Base-by-base conservation (phyloP, 2,113 vertebrate species). In the Amphiprion percula region DNA sequence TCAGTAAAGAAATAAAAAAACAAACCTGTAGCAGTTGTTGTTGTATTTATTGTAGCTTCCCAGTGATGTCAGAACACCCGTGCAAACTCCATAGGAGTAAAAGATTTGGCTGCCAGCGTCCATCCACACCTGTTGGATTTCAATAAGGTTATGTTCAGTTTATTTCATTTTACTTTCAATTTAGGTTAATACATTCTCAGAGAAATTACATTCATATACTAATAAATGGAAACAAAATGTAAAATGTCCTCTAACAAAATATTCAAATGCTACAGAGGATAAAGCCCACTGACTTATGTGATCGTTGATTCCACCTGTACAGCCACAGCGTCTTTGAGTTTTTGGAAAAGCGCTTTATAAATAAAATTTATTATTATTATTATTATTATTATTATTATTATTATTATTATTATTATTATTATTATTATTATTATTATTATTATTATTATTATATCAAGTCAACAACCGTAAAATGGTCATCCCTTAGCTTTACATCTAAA, bases 31-130 rank as follows among this genome's bases (percentile, higher is more conserved):
- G 78, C 93, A 95, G 90, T 96, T 94, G 84, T 95, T 96, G 66
- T 53, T 90, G 87, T 94, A 95, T 69, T 94, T 94, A 87, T 95
- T 96, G 87, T 95, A 95, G 73, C 95, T 96, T 70, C 95, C 95
- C 62, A 96, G 78, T 63, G 94, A 90, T 46, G 89, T 93, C 76
- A 96, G 81, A 64, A 93, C 91, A 0, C 95, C 95, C n/a, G 91
- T 93, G 64, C 95, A 94, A 59, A 96, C 85, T 55, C 92, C 95
- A 86, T 92, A 94, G 8, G 95, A 96, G 82, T 94, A 95, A 74
- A 95, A 94, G 52, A 96, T 91, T 66, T 96, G 95, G 60, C 93
- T 94, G 37, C 94, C 94, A 61, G 95, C 95, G 80, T 96, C 95
- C 92, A 95, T 90, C 95, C 95, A 96, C 19, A 95, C 95, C 95